Evolutionary conservation across 2,797 vertebrate genomes (phyloP).

Genomic region (Emys orbicularis): DNA sequence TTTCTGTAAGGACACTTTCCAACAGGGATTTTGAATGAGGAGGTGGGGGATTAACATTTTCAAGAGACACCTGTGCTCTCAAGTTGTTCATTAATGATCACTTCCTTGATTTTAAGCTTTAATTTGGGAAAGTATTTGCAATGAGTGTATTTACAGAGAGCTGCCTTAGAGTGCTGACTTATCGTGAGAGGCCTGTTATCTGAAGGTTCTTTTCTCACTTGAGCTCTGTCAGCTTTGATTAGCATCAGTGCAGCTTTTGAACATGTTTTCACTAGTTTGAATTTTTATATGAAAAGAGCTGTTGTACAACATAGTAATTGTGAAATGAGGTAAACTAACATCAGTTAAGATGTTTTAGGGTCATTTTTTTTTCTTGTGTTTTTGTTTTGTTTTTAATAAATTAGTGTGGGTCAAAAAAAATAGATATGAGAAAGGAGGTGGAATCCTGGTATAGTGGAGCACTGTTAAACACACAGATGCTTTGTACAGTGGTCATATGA

Average conservation of each 20-base stretch:
- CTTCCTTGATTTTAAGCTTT: background rate
- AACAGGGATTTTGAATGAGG: background rate
- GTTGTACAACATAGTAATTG: background rate
- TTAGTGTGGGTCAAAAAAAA: background rate
- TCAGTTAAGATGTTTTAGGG: background rate
- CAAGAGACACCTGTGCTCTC: background rate
- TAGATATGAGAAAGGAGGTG: background rate
- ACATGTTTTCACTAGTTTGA: constrained; percentile 15
- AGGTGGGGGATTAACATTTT: constrained; percentile 19
- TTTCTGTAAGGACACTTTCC: background rate
- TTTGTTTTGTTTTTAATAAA: background rate
- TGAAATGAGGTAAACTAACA: background rate
- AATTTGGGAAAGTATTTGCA: background rate
- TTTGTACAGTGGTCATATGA: background rate
- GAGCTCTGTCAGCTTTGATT: background rate
- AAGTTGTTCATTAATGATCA: background rate
- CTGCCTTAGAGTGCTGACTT: background rate
- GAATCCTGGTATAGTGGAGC: background rate
- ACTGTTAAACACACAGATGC: background rate
- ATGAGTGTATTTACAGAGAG: background rate
- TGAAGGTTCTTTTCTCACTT: background rate
- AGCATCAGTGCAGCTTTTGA: constrained; percentile 10
- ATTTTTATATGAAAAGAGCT: constrained; percentile 32
- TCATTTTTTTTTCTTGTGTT: background rate
- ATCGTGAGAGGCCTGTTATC: background rate